These are phyloP conservation scores for Marmota flaviventris DNA, from an alignment of 2,113 vertebrate species.

Conservation along the genomic window DNA sequence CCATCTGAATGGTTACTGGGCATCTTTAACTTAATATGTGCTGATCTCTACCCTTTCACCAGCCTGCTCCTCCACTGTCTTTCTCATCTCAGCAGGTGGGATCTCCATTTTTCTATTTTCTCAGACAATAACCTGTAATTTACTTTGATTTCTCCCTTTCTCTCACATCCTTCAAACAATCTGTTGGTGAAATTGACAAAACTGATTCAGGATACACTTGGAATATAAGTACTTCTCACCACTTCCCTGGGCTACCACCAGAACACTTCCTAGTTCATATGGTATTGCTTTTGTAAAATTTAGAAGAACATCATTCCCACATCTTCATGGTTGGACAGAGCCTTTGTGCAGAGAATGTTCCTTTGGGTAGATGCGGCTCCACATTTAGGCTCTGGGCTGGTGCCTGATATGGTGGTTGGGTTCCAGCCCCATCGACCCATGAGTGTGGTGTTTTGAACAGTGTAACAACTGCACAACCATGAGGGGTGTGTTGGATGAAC, in stretches of 20 bases:
- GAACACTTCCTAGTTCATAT: neutral
- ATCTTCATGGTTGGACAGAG: neutral
- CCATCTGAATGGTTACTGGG: neutral
- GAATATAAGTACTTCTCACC: neutral
- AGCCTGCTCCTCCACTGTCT: neutral
- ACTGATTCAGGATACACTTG: neutral
- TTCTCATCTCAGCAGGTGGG: neutral
- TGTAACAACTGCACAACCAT: fast-evolving
- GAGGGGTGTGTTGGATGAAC: neutral
- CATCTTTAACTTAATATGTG: neutral
- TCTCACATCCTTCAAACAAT: neutral
- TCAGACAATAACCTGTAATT: neutral
- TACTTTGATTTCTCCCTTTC: neutral
- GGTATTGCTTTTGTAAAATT: neutral
- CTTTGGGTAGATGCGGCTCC: neutral
- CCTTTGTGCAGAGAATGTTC: neutral
- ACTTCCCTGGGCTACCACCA: neutral
- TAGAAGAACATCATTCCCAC: neutral
- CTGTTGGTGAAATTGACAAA: neutral
- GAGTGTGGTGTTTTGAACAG: too few relatives aligned
- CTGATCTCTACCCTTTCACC: neutral
- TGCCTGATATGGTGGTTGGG: neutral
- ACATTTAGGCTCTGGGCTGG: neutral
- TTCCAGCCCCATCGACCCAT: neutral
- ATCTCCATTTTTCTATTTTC: neutral